Conservation (phyloP, 2,113 vertebrate species). For the Falcunculus frontatus region DNA sequence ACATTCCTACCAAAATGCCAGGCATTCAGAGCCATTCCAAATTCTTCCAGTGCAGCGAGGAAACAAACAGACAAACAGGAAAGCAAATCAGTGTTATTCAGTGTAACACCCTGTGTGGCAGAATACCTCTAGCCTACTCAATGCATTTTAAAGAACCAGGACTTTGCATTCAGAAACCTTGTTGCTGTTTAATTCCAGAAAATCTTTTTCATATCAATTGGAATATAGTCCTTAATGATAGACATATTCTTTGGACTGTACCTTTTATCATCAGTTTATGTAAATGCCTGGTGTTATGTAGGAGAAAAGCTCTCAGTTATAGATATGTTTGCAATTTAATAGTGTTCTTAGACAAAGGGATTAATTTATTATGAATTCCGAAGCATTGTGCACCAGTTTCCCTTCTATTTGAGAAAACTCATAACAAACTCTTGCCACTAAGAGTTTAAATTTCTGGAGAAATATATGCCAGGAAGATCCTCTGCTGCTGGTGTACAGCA, state of each 20-base stretch:
- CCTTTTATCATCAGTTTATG: background rate
- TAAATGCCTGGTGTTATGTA: fast-evolving
- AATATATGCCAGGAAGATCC: background rate
- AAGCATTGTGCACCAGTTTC: background rate
- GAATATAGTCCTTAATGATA: background rate
- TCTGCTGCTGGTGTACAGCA: background rate
- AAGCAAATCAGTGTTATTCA: background rate
- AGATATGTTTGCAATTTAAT: background rate
- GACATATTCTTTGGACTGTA: background rate
- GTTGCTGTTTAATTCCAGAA: background rate
- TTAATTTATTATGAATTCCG: background rate
- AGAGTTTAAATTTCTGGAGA: background rate
- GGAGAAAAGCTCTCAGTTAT: background rate
- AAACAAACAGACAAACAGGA: background rate
- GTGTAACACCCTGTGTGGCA: background rate
- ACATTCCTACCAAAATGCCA: background rate
- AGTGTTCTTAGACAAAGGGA: background rate
- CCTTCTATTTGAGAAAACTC: background rate
- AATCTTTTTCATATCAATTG: background rate
- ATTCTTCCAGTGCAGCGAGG: background rate
- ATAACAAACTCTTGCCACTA: background rate
- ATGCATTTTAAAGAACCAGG: background rate
- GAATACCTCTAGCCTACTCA: background rate
- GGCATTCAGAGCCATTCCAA: background rate
- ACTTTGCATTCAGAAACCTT: background rate